Evolutionary conservation across 2,797 vertebrate genomes (phyloP).

Genomic region (Pipistrellus pygmaeus): DNA sequence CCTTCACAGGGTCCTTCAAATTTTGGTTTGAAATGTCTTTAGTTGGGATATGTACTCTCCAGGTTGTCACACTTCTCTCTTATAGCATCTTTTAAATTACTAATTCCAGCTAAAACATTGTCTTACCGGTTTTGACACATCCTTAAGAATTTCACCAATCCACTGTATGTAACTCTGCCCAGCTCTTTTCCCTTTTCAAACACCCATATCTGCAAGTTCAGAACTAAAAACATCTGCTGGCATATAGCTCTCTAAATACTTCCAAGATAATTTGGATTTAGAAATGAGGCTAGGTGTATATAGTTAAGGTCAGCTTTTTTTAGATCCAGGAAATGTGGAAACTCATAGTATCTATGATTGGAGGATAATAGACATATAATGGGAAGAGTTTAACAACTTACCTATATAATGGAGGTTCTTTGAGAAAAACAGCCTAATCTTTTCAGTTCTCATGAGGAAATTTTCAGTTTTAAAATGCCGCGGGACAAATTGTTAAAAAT

Average conservation of each 20-base stretch:
- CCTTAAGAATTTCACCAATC: neutral
- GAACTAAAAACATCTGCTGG: neutral
- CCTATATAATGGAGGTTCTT: neutral
- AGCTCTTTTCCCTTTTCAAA: neutral
- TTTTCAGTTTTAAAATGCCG: neutral
- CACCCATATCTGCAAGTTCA: neutral
- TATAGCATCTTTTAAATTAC: slow-evolving; percentile 3
- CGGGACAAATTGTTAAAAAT: too few relatives aligned
- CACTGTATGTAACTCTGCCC: neutral
- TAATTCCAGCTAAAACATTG: neutral
- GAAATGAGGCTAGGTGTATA: neutral
- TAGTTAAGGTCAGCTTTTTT: slow-evolving; percentile 26
- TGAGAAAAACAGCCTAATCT: slow-evolving; percentile 7
- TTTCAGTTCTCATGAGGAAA: slow-evolving; percentile 29
- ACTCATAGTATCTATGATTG: neutral
- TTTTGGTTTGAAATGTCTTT: neutral
- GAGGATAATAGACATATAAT: neutral
- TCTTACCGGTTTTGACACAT: neutral
- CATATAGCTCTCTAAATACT: neutral
- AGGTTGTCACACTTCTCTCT: slow-evolving; percentile 18
- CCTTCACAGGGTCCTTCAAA: neutral
- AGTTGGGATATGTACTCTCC: neutral
- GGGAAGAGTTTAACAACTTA: slow-evolving; percentile 37
- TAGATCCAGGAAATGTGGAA: neutral
- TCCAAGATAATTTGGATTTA: slow-evolving; percentile 28